Evolutionary conservation across 2,797 vertebrate species (phyloP).

Genomic region (Oryzias dopingdopingensis): DNA sequence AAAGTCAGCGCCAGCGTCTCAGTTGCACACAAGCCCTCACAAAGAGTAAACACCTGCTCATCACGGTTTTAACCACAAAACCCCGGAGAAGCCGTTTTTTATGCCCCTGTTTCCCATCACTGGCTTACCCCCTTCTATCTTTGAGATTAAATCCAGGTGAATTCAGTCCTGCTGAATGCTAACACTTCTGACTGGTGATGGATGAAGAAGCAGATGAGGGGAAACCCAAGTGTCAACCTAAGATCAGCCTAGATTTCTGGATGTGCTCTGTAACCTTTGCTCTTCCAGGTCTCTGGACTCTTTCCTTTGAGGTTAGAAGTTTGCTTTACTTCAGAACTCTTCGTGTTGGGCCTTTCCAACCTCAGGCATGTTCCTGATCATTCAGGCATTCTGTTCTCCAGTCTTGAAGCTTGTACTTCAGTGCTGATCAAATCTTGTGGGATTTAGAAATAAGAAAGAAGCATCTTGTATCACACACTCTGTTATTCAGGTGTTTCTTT

Average conservation of each 20-base stretch:
- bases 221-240: conserved; percentile 60
- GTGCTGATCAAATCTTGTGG: background rate
- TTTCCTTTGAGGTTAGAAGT: background rate
- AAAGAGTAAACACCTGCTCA: conserved; percentile 56
- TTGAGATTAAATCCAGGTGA: conserved; percentile 66
- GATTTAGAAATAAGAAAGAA: conserved; percentile 13
- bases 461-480: too few species aligned
- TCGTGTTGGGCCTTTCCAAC: conserved; percentile 34
- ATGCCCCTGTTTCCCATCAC: conserved; percentile 19
- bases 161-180: conserved; percentile 38
- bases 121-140: conserved; percentile 26
- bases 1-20: conserved; percentile 31
- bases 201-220: conserved; percentile 59
- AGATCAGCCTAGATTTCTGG: conserved; percentile 62
- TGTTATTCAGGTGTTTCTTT: background rate
- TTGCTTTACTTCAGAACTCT: conserved; percentile 30
- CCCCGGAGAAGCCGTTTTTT: conserved; percentile 22
- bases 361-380: too few species aligned
- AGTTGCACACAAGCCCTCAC: conserved; percentile 24
- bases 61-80: conserved; percentile 22
- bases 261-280: conserved; percentile 61
- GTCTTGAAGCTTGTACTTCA: too few species aligned
- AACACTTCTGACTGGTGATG: conserved; percentile 41
- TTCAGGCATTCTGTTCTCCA: background rate
- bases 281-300: conserved; percentile 50